Base-by-base conservation (phyloP, 2,113 vertebrate genomes). In the Semicossyphus pulcher region DNA sequence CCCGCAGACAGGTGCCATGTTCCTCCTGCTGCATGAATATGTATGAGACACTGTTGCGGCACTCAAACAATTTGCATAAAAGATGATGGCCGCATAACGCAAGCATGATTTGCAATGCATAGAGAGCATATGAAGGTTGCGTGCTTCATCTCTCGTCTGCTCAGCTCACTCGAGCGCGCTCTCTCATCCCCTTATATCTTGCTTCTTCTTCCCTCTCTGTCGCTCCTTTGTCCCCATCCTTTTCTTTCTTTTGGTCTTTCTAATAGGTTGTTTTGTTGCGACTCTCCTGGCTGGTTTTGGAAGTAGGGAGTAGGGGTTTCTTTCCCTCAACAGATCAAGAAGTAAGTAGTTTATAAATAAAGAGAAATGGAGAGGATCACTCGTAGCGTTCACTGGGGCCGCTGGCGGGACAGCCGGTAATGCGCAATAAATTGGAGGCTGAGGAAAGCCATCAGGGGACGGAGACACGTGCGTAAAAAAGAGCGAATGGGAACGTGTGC, bases 51-150 rank as follows among this genome's bases (percentile, higher is more conserved):
- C 75, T 66, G 56, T 84, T 87, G 71, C 76, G 48, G 86, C 83
- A 84, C 73, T 90, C 78, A 68, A 63, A 81, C 31, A 23, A 88
- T 92, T 92, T 89, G 62, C 89, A 91, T 92, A 86, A 85, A 87
- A 86, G 76, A 91, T 91, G 78, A 91, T 84, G 76, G 82, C 48
- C 11, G 20, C 66, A 72, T 88, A 82, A 85, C 44, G 10, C 63
- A 54, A 74, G 81, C 67, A 59, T 84, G 79, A 90, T 91, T 90
- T 90, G 79, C 64, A 87, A 89, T 76, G 83, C 85, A 82, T 59
- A 42, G 56, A 42, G 81, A 85, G 76, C 70, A 68, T 59, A 28
- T 78, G 79, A 89, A 84, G 79, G 86, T 85, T 82, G 72, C 53
- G 16, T 58, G 60, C 59, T 45, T 56, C 44, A n/a, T 79, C 77